These are phyloP conservation scores for Ecliptopera silaceata DNA, from an alignment of 2,888 invertebrate genomes.

Conservation along the genomic window DNA sequence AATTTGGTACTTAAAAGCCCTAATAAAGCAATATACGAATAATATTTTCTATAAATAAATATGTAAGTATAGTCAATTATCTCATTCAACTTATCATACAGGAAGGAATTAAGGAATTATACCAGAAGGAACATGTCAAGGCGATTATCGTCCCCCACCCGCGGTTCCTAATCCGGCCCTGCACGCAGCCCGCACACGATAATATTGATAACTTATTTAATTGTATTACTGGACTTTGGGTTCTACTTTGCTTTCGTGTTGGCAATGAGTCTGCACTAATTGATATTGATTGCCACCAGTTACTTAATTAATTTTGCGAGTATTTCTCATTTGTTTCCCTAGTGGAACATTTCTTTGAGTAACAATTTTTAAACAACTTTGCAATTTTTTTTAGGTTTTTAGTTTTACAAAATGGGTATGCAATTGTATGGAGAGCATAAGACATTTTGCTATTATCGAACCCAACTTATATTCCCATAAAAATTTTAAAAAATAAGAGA, in stretches of 20 bases:
- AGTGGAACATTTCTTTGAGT: too few relatives aligned
- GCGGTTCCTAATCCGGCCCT: slow-evolving; percentile 58
- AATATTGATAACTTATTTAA: slow-evolving; percentile 55
- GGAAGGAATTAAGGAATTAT: slow-evolving; percentile 32
- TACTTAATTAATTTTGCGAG: not conserved
- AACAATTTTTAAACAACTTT: too few relatives aligned
- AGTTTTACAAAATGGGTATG: too few relatives aligned
- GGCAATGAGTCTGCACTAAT: not conserved
- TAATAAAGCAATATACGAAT: too few relatives aligned
- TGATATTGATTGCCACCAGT: slow-evolving; percentile 3
- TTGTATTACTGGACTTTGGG: slow-evolving; percentile 32
- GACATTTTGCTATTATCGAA: too few relatives aligned
- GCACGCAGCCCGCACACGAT: slow-evolving; percentile 71
- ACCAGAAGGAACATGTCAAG: slow-evolving; percentile 34
- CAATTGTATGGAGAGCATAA: too few relatives aligned
- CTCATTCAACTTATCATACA: slow-evolving; percentile 15
- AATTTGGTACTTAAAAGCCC: too few relatives aligned
- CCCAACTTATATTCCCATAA: too few relatives aligned
- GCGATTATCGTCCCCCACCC: slow-evolving; percentile 44
- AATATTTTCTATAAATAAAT: too few relatives aligned
- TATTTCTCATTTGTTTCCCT: too few relatives aligned
- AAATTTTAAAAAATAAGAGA: too few relatives aligned
- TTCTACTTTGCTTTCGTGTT: not conserved
- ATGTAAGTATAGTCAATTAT: not conserved
- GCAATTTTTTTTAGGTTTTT: too few relatives aligned